phyloP scores from a whole-genome alignment of 2,113 vertebrate genomes.

The Dolichotis patagonum region DNA sequence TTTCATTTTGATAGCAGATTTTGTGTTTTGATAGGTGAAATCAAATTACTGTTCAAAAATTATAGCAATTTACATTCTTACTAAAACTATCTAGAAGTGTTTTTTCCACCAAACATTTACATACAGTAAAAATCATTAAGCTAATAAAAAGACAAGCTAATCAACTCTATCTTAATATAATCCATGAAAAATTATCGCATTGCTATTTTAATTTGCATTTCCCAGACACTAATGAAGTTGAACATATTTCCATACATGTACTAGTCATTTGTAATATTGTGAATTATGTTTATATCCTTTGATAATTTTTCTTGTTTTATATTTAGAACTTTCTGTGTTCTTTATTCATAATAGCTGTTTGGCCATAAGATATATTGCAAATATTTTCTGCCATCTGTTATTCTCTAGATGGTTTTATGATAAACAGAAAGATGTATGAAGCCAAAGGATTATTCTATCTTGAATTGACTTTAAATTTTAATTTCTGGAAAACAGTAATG shows the following conservation, averaged over 20 bases:
- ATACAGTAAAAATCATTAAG: neutral
- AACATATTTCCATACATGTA: constrained; percentile 26
- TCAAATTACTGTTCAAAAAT: constrained; percentile 42
- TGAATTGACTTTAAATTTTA: neutral
- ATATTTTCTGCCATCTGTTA: constrained; percentile 61
- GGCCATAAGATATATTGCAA: constrained; percentile 53
- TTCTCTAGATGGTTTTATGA: constrained; percentile 41
- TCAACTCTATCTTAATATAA: constrained; percentile 36
- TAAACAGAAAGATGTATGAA: constrained; percentile 37
- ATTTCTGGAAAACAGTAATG: constrained; percentile 12
- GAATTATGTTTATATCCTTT: constrained; percentile 38
- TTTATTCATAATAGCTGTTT: constrained; percentile 13
- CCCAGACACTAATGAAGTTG: constrained; percentile 45
- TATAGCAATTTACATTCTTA: neutral
- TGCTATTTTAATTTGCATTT: constrained; percentile 59
- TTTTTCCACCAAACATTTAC: neutral
- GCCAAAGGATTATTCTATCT: neutral
- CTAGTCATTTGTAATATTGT: constrained; percentile 47
- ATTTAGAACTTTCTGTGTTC: constrained; percentile 23
- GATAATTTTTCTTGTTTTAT: constrained; percentile 52
- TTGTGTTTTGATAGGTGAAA: constrained; percentile 28
- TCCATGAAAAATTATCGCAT: constrained; percentile 40
- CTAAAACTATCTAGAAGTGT: neutral
- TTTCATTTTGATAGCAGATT: neutral
- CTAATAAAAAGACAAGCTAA: neutral